Conservation (phyloP, 2,113 vertebrate species). For the Plecotus auritus region DNA sequence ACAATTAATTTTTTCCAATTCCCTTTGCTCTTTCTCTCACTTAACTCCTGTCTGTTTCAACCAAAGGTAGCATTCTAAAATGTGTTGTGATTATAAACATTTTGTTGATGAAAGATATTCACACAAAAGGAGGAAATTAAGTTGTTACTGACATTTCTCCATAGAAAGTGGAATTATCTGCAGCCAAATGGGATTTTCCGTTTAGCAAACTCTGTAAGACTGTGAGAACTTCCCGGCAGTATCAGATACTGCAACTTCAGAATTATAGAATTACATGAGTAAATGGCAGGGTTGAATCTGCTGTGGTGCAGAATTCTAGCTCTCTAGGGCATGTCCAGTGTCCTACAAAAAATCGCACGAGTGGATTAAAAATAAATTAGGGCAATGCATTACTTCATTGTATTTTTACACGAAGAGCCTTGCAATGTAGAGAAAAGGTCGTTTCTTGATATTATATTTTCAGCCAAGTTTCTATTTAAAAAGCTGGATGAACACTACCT, state of each 20-base stretch:
- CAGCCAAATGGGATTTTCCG: constrained; percentile 22
- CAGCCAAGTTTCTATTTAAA: constrained; percentile 24
- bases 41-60: constrained; percentile 38
- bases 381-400: constrained; percentile 24
- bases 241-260: constrained; percentile 26
- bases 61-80: constrained; percentile 29
- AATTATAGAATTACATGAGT: constrained; percentile 49
- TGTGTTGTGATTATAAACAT: constrained; percentile 39
- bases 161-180: constrained; percentile 23
- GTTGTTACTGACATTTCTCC: constrained; percentile 45
- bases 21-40: constrained; percentile 17
- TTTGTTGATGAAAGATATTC: constrained; percentile 52
- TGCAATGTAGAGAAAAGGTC: neutral
- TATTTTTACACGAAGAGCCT: neutral
- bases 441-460: neutral
- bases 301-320: neutral
- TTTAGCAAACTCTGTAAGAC: constrained; percentile 41
- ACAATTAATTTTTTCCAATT: constrained; percentile 36
- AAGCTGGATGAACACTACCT: neutral
- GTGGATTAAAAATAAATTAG: constrained; percentile 69
- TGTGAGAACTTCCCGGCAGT: constrained; percentile 49
- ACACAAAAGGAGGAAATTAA: constrained; percentile 15
- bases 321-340: constrained; percentile 36
- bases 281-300: constrained; percentile 29
- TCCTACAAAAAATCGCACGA: constrained; percentile 50